Base-by-base conservation (phyloP, 2,888 invertebrate genomes). In the Tiliacea aurago region DNA sequence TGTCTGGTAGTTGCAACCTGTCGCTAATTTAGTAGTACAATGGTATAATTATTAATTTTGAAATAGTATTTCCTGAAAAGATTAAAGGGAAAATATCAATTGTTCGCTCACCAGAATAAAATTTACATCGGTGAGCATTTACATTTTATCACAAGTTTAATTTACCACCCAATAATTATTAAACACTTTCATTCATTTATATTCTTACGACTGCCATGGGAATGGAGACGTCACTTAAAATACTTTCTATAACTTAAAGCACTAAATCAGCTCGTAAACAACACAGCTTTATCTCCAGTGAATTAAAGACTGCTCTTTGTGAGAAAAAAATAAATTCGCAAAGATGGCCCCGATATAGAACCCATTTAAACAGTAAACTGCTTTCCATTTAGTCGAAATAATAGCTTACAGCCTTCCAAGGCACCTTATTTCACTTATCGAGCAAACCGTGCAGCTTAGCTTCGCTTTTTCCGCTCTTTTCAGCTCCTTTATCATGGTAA, bases 351-450 rank as follows among this genome's bases (percentile, higher is more conserved):
- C 86, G 89, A 90, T 88, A 89, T 81, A 74, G 82, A 86, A 83
- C 64, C 87, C 87, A 86, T 90, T 89, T 88, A 87, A 62, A 75
- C 78, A 78, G 81, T 72, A 80, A 86, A 83, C 88, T 86, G 87
- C 84, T 88, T 87, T 86, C 88, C 88, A 88, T 90, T 89, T 89
- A 89, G 82, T 84, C 83, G 84, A 86, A 88, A 90, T 90, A 88
- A 90, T 90, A 87, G 87, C 83, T 77, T 74, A 78, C 67, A 75
- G 86, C 73, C 73, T 84, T 73, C 66, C 67, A 65, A 76, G 74
- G 78, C 80, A 83, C 86, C 86, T 89, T 87, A 86, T 89, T 89
- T 89, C 84, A 87, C 87, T 89, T 88, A 88, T 89, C 88, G 86
- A 81, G 76, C 71, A 70, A 79, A 71, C 61, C 33, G 55, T 72